Conservation (phyloP, 92 coral and sea anemone genomes). For the Isaurus tuberculatus region DNA sequence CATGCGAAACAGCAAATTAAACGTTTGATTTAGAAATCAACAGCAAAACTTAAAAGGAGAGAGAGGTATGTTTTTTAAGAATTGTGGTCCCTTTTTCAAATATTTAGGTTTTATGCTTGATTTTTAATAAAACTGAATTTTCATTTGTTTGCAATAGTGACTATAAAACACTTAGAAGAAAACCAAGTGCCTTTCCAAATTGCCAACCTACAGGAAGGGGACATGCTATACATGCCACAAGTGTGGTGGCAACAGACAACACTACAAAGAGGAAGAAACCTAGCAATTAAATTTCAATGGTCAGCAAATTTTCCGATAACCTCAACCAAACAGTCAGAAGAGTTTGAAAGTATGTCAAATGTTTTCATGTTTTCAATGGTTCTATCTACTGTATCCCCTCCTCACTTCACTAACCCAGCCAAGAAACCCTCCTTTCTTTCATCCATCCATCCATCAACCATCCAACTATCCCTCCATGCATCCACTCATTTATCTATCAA, state of each 20-base stretch:
- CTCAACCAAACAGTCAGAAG: background rate
- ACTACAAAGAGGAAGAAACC: slow-evolving; percentile 20
- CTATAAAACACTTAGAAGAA: background rate
- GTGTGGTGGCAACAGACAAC: slow-evolving; percentile 67
- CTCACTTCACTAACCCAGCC: too few relatives aligned
- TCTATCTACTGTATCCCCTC: too few relatives aligned
- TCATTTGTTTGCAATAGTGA: background rate
- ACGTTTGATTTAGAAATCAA: too few relatives aligned
- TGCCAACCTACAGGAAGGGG: slow-evolving; percentile 59
- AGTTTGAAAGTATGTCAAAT: background rate
- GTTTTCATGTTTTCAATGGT: background rate
- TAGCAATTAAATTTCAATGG: slow-evolving; percentile 56
- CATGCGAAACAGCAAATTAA: too few relatives aligned
- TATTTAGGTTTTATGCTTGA: background rate
- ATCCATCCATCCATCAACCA: too few relatives aligned
- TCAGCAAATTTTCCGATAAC: slow-evolving; percentile 12
- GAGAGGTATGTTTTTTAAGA: background rate
- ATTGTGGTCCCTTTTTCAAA: background rate
- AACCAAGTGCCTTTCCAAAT: slow-evolving; percentile 52
- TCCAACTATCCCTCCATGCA: too few relatives aligned
- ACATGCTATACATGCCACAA: slow-evolving; percentile 65
- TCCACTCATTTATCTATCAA: too few relatives aligned
- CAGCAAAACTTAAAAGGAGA: too few relatives aligned
- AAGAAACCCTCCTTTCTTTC: too few relatives aligned
- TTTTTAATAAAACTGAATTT: background rate